Base-by-base conservation (phyloP, 1,140 invertebrate genomes). In the Fopius arisanus region DNA sequence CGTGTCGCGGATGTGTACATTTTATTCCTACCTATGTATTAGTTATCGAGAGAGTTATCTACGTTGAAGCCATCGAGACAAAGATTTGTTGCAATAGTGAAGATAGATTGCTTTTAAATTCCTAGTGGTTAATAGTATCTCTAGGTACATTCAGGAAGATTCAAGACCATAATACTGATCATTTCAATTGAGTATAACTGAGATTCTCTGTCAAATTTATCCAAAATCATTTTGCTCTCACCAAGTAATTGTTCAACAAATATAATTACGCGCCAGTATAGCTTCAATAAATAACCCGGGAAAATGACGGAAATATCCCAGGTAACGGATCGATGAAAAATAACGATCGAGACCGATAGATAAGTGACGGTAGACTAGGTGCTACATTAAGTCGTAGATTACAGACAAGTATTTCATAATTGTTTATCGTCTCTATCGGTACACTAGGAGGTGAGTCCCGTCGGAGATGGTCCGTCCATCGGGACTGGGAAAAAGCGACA, bases 131-230 rank as follows among this genome's bases (percentile, higher is more conserved):
- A 33, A 31, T 65, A 65, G 62, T 31, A 65, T 37, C 10, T 16
- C 62, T 65, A 65, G 62, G 28, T 65, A 65, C 62, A 65, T 65
- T 33, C 6, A 65, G 62, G 29, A 65, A 31, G 28, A 31, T 31
- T 54, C n/a, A 29, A 65, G 62, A 65, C 29, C 1, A 29, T 48
- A 59, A 59, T 59, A 59, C 7, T 59, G 54, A 7, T 28, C 6
- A 59, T 59, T 23, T 10, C 54, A 26, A 26, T 59, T 7, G 54
- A 59, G 54, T 26, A 9, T 12, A 59, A 59, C 1, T 59, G 23
- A 59, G 19, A 26, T 51, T 59, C 23, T 28, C 21, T 59, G 19
- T 59, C 10, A 12, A 59, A 26, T 28, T 59, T 14, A 59, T 59
- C 43, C n/a, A 6, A 48, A 48, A n/a, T 48, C n/a, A 48, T 48